Percentiles rank a stretch among this genome's conserved stretches.
These are phyloP conservation scores for Cheilosia pagana DNA, from an alignment of 2,888 invertebrate species.

Conservation along the genomic window DNA sequence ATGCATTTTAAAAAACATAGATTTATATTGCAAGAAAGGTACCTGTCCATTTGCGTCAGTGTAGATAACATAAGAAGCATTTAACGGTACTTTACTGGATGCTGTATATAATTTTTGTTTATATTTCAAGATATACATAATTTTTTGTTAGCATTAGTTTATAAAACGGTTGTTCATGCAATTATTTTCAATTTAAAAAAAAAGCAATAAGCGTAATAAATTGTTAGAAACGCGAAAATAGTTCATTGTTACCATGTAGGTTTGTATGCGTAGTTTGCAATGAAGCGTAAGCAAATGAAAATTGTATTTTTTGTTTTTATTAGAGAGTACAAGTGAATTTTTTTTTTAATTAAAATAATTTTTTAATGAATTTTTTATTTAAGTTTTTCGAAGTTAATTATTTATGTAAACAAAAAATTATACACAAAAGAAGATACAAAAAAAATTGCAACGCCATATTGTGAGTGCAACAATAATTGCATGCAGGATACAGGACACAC, in stretches of 20 bases:
- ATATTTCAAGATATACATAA: background rate
- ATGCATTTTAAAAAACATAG: constrained; percentile 5
- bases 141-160: constrained; percentile 31
- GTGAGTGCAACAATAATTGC: constrained; percentile 53
- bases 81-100: constrained; percentile 89
- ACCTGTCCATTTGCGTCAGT: constrained; percentile 98
- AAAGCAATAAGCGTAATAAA: constrained; percentile 31
- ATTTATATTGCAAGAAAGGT: constrained; percentile 79
- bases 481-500: constrained; percentile 56
- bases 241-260: background rate
- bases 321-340: constrained; percentile 7
- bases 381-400: constrained; percentile 37
- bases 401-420: constrained; percentile 34
- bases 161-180: constrained; percentile 42
- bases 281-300: constrained; percentile 40
- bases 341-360: constrained; percentile 3
- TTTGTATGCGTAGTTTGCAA: constrained; percentile 1
- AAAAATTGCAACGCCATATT: constrained; percentile 44
- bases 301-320: background rate
- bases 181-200: background rate
- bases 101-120: constrained; percentile 79
- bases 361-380: constrained; percentile 43
- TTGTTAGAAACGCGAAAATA: constrained; percentile 12
- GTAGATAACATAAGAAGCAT: constrained; percentile 97
- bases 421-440: constrained; percentile 8